Evolutionary conservation across 2,888 invertebrate species (phyloP).

Genomic region (Cheilosia soror): DNA sequence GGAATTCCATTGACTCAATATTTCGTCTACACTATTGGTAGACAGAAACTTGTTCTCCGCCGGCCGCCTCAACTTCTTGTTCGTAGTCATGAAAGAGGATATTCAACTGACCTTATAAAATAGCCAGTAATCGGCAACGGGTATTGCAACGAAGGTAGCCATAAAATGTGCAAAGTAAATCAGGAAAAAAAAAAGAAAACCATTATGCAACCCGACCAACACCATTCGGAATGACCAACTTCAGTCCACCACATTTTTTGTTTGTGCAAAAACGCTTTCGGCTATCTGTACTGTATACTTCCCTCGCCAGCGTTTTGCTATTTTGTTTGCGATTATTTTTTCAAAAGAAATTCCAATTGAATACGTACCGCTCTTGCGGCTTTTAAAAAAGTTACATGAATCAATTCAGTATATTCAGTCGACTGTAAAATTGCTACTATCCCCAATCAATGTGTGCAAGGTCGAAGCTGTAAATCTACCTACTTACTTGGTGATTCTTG

Average conservation of each 20-base stretch:
- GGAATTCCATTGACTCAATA: slow-evolving; percentile 4
- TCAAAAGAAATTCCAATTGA: not conserved
- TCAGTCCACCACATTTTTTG: slow-evolving; percentile 11
- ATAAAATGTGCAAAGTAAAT: slow-evolving; percentile 13
- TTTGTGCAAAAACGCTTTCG: slow-evolving; percentile 3
- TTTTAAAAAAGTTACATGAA: slow-evolving; percentile 8
- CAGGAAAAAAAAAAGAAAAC: not conserved
- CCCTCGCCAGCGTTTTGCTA: not conserved
- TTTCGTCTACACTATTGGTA: slow-evolving; percentile 4
- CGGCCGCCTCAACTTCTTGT: slow-evolving; percentile 2
- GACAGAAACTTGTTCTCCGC: slow-evolving; percentile 32
- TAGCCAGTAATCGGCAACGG: slow-evolving; percentile 31
- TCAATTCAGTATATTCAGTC: not conserved
- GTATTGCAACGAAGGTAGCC: slow-evolving; percentile 44
- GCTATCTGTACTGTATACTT: not conserved
- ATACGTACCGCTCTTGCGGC: not conserved
- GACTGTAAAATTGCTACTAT: slow-evolving; percentile 24
- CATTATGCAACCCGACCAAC: slow-evolving; percentile 41
- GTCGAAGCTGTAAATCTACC: not conserved
- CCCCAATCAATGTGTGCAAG: slow-evolving; percentile 14
- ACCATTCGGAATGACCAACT: slow-evolving; percentile 28
- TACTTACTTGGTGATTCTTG: not conserved
- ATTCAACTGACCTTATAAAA: slow-evolving; percentile 63
- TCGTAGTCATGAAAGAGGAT: slow-evolving; percentile 38
- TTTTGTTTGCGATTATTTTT: not conserved